These are phyloP conservation scores for Epinotia bilunana DNA, from an alignment of 2,888 invertebrate species.

Conservation along the genomic window DNA sequence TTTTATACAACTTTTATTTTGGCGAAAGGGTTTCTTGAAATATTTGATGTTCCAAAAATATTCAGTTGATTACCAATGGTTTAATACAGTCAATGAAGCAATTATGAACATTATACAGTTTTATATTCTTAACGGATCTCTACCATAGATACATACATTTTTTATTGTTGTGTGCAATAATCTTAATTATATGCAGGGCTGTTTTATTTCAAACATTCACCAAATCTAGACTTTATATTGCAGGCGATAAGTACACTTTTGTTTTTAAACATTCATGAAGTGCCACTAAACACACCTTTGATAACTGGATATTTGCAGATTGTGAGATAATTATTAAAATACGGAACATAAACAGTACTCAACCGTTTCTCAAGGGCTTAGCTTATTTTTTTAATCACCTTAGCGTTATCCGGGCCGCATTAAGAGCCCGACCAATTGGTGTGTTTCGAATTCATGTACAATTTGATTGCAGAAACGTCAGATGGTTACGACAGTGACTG, in stretches of 20 bases:
- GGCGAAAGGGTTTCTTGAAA: too few species aligned
- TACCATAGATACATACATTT: too few species aligned
- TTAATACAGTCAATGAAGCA: too few species aligned
- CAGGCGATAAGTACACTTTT: background rate
- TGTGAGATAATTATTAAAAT: background rate
- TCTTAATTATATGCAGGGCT: too few species aligned
- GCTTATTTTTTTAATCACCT: background rate
- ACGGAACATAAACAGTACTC: slow-evolving; percentile 19
- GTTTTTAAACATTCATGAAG: background rate
- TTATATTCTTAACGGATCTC: too few species aligned
- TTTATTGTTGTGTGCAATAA: too few species aligned
- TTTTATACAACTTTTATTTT: too few species aligned
- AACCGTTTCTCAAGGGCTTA: background rate
- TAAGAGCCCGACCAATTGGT: background rate
- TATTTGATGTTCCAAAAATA: too few species aligned
- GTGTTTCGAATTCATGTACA: background rate
- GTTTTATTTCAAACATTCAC: background rate
- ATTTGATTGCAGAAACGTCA: slow-evolving; percentile 33
- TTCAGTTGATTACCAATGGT: too few species aligned
- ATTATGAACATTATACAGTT: too few species aligned
- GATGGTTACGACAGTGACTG: slow-evolving; percentile 25
- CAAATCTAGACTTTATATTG: background rate
- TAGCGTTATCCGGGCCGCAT: background rate
- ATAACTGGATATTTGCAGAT: slow-evolving; percentile 26
- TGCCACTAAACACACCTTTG: background rate